Evolutionary conservation across 2,113 vertebrate species (phyloP).

Genomic region (Mohoua ochrocephala): DNA sequence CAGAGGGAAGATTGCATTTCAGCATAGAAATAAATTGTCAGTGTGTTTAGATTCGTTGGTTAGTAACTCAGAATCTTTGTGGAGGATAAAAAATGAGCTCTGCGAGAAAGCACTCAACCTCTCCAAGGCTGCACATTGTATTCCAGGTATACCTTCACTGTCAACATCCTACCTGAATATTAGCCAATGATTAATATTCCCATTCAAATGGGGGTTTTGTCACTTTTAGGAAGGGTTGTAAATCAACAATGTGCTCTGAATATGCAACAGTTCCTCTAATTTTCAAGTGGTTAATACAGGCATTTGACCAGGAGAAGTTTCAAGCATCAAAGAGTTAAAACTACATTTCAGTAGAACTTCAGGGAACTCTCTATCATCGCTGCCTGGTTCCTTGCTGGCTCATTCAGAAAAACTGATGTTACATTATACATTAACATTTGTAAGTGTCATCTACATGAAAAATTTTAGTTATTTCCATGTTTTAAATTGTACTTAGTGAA

Average conservation of each 20-base stretch:
- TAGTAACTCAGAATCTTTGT: neutral
- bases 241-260: neutral
- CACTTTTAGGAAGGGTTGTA: neutral
- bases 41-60: neutral
- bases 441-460: neutral
- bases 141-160: neutral
- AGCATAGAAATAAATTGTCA: neutral
- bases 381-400: neutral
- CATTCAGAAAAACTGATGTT: neutral
- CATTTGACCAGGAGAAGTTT: neutral
- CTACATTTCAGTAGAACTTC: neutral
- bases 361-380: accelerated
- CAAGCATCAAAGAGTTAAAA: neutral
- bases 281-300: neutral
- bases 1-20: neutral
- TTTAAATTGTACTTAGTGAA: neutral
- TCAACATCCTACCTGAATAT: neutral
- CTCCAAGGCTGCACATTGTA: neutral
- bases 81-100: neutral
- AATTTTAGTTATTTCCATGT: neutral
- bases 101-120: neutral
- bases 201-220: neutral
- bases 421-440: neutral
- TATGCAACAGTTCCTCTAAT: neutral
- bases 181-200: neutral